phyloP scores from a whole-genome alignment of 2,797 vertebrate species.

The Dromococcyx pavoninus region DNA sequence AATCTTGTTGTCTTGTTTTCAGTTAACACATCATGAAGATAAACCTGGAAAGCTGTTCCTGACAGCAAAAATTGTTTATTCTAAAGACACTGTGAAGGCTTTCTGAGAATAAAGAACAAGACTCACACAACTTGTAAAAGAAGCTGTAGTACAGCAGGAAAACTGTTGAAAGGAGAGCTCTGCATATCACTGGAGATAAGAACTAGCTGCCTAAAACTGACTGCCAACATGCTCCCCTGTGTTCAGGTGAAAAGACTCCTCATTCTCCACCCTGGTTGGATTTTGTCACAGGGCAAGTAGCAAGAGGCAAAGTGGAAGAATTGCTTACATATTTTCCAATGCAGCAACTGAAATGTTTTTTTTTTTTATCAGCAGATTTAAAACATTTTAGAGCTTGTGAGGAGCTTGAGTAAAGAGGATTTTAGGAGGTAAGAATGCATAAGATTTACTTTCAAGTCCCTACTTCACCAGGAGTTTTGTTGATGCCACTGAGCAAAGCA shows the following conservation, averaged over 20 bases:
- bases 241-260: neutral
- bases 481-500: neutral
- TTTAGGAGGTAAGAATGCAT: neutral
- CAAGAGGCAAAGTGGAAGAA: neutral
- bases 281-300: neutral
- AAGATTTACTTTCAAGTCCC: neutral
- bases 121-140: neutral
- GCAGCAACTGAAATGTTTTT: neutral
- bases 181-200: rapidly evolving
- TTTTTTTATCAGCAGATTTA: neutral
- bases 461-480: neutral
- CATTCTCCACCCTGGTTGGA: neutral
- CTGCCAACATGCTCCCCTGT: neutral
- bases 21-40: neutral
- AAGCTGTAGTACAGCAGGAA: neutral
- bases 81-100: neutral
- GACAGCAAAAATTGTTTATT: neutral
- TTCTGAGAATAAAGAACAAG: neutral
- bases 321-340: neutral
- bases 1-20: slow-evolving; percentile 18
- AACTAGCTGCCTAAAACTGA: neutral
- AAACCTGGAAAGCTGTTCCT: neutral
- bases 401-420: neutral
- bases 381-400: neutral
- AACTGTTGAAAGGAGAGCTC: neutral